Conservation (phyloP, 2,888 invertebrate species). For the Tricholauxania praeusta region DNA sequence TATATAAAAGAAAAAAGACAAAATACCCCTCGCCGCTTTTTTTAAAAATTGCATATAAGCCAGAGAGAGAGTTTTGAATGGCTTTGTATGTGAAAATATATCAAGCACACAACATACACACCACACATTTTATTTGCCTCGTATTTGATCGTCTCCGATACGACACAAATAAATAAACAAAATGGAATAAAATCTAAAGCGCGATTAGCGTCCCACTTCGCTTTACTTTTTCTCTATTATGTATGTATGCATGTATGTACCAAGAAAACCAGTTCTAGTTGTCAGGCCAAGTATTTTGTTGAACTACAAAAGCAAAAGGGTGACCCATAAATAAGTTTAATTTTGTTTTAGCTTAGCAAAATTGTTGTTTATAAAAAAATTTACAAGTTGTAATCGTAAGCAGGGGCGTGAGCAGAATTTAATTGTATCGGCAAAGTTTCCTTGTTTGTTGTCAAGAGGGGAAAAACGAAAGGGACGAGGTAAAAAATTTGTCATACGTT, state of each 20-base stretch:
- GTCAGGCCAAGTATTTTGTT: constrained; percentile 33
- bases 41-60: constrained; percentile 8
- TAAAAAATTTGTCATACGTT: too few relatives aligned
- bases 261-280: constrained; percentile 39
- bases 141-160: not conserved
- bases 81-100: constrained; percentile 8
- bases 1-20: constrained; percentile 22
- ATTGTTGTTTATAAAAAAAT: too few relatives aligned
- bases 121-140: not conserved
- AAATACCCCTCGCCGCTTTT: constrained; percentile 6
- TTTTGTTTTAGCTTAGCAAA: too few relatives aligned
- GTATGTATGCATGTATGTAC: constrained; percentile 13
- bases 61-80: constrained; percentile 2
- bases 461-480: too few relatives aligned
- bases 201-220: constrained; percentile 34
- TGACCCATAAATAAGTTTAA: too few relatives aligned
- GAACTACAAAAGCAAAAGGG: too few relatives aligned
- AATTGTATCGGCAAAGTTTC: too few relatives aligned
- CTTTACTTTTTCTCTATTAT: constrained; percentile 1
- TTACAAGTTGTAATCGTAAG: too few relatives aligned
- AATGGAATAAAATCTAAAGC: constrained; percentile 10
- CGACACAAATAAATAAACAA: constrained; percentile 1
- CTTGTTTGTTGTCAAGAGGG: too few relatives aligned
- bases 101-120: not conserved
- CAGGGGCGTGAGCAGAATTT: too few relatives aligned